A percentile compares a stretch with the other conserved stretches of the same genome.
phyloP scores from a whole-genome alignment of 2,797 vertebrate genomes.

The Coccyzus lansbergi region DNA sequence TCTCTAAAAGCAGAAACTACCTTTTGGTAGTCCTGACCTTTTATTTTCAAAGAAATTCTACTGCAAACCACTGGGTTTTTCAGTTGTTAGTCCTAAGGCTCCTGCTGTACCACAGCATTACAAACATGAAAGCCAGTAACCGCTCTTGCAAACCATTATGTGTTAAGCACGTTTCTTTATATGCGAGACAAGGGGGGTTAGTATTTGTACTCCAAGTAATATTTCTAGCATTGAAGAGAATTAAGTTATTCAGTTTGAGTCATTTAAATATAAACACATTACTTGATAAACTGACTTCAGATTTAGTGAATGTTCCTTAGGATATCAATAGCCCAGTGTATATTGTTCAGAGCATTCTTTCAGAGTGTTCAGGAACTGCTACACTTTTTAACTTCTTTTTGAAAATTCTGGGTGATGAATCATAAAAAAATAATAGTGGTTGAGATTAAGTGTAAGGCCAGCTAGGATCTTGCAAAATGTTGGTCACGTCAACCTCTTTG shows the following conservation, averaged over 20 bases:
- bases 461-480: not conserved
- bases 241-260: not conserved
- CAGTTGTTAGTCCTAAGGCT: not conserved
- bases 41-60: not conserved
- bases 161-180: not conserved
- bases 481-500: not conserved
- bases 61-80: not conserved
- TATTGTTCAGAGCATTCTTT: not conserved
- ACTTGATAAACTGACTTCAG: not conserved
- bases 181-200: not conserved
- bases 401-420: not conserved
- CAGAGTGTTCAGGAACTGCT: not conserved
- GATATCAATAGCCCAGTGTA: not conserved
- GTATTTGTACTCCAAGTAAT: not conserved
- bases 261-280: no score
- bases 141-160: not conserved
- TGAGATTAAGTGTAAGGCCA: not conserved
- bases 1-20: not conserved
- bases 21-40: not conserved
- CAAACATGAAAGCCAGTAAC: not conserved
- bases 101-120: accelerated
- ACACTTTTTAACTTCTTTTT: not conserved
- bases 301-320: not conserved
- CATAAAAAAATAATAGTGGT: not conserved
- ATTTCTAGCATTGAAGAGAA: not conserved